phyloP scores from a whole-genome alignment of 2,797 vertebrate genomes.

The Microctenopoma stevenorrisi region DNA sequence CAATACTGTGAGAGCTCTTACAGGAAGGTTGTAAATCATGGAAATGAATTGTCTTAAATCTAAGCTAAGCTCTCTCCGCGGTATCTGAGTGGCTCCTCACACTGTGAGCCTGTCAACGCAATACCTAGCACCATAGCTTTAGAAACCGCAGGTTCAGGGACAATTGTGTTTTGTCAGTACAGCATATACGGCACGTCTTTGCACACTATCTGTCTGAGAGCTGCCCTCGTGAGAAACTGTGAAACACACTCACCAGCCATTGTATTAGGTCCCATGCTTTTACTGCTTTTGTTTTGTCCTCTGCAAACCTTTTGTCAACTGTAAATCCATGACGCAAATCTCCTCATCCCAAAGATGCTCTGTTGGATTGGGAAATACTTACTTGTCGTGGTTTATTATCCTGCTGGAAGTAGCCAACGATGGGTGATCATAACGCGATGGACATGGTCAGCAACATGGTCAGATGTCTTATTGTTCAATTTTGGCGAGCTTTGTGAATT shows the following conservation, averaged over 20 bases:
- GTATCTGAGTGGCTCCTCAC: conserved; percentile 39
- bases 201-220: background rate
- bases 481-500: too few species aligned
- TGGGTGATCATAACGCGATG: too few species aligned
- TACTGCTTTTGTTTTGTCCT: too few species aligned
- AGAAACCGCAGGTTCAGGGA: conserved; percentile 22
- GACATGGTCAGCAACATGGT: too few species aligned
- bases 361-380: too few species aligned
- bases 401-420: too few species aligned
- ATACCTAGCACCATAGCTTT: conserved; percentile 14
- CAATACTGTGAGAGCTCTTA: conserved; percentile 70
- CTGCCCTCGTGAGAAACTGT: conserved; percentile 3
- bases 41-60: conserved; percentile 71
- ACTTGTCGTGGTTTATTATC: too few species aligned
- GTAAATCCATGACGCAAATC: too few species aligned
- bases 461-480: too few species aligned
- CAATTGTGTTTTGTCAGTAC: conserved; percentile 7
- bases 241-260: background rate
- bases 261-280: too few species aligned
- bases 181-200: background rate
- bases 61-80: conserved; percentile 43
- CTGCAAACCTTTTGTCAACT: too few species aligned
- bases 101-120: conserved; percentile 30
- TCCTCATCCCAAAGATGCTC: too few species aligned
- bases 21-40: conserved; percentile 71